phyloP scores from a whole-genome alignment of 2,797 vertebrate species.

The Alca torda region DNA sequence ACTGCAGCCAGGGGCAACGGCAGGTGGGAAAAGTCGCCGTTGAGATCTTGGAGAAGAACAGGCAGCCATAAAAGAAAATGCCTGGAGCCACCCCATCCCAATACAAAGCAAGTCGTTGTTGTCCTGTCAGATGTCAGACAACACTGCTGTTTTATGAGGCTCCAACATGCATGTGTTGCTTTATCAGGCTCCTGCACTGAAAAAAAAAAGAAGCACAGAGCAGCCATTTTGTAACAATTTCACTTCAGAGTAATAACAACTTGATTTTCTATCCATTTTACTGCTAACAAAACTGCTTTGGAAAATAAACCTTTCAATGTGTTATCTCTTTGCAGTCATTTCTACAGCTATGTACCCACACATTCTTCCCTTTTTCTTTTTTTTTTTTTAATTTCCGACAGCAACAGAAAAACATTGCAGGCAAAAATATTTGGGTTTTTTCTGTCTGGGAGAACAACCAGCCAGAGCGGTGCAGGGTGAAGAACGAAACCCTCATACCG shows the following conservation, averaged over 20 bases:
- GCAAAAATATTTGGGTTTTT: neutral
- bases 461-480: neutral
- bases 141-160: neutral
- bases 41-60: neutral
- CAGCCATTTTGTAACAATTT: slow-evolving; percentile 33
- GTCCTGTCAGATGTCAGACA: neutral
- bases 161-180: fast-evolving
- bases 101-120: neutral
- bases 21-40: neutral
- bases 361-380: neutral
- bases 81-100: neutral
- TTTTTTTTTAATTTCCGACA: neutral
- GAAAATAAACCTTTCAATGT: slow-evolving; percentile 3
- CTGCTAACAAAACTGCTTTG: neutral
- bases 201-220: neutral
- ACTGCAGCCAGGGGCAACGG: neutral
- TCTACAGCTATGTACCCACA: slow-evolving; percentile 16
- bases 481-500: neutral
- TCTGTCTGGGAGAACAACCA: neutral
- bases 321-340: neutral
- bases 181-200: neutral
- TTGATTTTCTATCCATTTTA: neutral
- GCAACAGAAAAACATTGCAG: neutral
- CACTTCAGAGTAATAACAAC: neutral
- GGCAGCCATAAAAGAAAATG: neutral